A percentile compares a stretch with the other conserved stretches of the same genome.
These are phyloP conservation scores for Neelides folsomi DNA, from an alignment of 2,888 invertebrate species.

Conservation along the genomic window DNA sequence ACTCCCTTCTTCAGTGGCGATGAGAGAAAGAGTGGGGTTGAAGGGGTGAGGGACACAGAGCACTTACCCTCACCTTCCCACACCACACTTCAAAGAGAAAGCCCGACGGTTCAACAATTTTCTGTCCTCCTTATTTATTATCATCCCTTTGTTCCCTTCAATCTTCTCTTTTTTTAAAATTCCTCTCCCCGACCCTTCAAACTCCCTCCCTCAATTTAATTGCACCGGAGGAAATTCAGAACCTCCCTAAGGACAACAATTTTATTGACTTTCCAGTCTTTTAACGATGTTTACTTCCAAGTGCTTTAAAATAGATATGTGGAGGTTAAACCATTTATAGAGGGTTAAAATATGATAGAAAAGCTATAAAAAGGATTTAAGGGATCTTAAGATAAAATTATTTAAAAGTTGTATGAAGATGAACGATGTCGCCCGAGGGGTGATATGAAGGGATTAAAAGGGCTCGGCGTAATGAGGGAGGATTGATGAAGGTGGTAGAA, in stretches of 20 bases:
- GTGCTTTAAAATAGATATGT: no score
- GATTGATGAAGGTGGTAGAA: constrained; percentile 24
- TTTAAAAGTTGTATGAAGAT: background rate
- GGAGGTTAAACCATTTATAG: no score
- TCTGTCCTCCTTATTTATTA: constrained; percentile 23
- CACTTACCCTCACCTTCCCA: background rate
- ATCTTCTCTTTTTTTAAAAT: constrained; percentile 6
- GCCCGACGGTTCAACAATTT: constrained; percentile 2
- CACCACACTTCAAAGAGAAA: background rate
- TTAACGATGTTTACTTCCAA: no score
- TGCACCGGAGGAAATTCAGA: background rate
- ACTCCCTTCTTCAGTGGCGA: no score
- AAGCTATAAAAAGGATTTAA: constrained; percentile 1
- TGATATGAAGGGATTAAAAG: constrained; percentile 16
- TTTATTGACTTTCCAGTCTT: no score
- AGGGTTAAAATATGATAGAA: no score
- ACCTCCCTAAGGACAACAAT: background rate
- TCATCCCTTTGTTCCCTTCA: constrained; percentile 18
- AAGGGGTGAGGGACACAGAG: background rate
- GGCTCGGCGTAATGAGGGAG: constrained; percentile 27
- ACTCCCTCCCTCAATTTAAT: constrained; percentile 1
- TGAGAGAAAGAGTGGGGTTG: background rate
- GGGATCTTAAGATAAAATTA: background rate
- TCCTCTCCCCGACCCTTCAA: constrained; percentile 8
- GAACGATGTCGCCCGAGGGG: constrained; percentile 10